Percentiles rank a stretch among this genome's conserved stretches.
These are phyloP conservation scores for Tachysurus vachellii DNA, from an alignment of 2,113 vertebrate genomes.

Conservation along the genomic window DNA sequence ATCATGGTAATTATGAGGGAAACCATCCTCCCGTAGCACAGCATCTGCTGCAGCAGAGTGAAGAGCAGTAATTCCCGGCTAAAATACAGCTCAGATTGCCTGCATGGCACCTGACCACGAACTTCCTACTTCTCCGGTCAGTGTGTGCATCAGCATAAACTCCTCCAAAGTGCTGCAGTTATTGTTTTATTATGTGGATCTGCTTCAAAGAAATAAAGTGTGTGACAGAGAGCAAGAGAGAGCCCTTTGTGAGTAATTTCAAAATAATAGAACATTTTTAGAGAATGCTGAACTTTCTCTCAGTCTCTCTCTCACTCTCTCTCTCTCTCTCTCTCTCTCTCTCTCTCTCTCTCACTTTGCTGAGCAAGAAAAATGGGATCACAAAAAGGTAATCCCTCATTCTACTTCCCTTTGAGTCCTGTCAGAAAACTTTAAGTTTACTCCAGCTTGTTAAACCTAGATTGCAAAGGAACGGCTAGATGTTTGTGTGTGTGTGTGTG, in stretches of 20 bases:
- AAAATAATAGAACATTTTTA: not conserved
- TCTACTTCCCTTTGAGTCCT: not conserved
- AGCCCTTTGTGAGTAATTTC: conserved; percentile 32
- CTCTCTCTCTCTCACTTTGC: not conserved
- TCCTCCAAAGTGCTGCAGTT: conserved; percentile 34
- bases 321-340: conserved; percentile 13
- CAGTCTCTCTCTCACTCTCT: conserved; percentile 43
- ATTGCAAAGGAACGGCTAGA: not conserved
- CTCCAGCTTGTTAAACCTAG: not conserved
- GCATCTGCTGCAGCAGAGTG: conserved; percentile 57
- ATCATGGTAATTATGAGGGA: conserved; percentile 67
- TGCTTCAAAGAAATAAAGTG: not conserved
- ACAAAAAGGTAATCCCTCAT: conserved; percentile 9
- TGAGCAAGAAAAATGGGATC: not conserved
- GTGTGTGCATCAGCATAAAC: conserved; percentile 1
- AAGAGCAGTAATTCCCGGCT: conserved; percentile 58
- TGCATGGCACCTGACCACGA: not conserved
- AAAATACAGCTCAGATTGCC: conserved; percentile 28
- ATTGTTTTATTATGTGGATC: conserved; percentile 31
- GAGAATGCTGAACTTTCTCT: conserved; percentile 46
- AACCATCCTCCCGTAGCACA: conserved; percentile 55
- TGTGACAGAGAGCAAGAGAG: conserved; percentile 10
- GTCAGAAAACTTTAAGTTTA: conserved; percentile 4
- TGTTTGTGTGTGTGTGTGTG: not conserved
- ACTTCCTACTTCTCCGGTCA: not conserved